Evolutionary conservation across 2,113 vertebrate species (phyloP).

Genomic region (Columbina picui): DNA sequence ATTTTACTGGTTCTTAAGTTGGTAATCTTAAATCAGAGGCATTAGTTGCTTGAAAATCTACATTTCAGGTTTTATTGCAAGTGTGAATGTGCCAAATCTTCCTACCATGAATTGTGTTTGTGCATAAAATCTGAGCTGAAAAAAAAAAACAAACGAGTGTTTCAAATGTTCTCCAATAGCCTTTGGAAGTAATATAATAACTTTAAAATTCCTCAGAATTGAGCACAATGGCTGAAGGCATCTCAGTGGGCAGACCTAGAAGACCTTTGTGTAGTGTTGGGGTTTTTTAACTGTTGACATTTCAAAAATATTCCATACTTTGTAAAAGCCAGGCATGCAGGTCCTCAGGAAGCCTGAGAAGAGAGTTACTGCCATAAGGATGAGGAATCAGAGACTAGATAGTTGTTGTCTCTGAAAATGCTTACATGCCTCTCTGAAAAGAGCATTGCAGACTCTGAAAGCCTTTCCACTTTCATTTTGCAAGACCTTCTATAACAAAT

Average conservation of each 20-base stretch:
- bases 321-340: not conserved
- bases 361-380: not conserved
- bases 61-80: not conserved
- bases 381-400: not conserved
- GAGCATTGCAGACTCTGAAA: not conserved
- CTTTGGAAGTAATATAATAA: not conserved
- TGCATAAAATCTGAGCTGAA: not conserved
- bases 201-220: not conserved
- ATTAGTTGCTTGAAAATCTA: not conserved
- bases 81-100: not conserved
- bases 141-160: not conserved
- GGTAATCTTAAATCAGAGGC: not conserved
- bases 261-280: not conserved
- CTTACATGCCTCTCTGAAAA: not conserved
- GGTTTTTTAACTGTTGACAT: not conserved
- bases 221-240: not conserved
- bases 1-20: not conserved
- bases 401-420: not conserved
- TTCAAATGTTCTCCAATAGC: not conserved
- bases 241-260: not conserved
- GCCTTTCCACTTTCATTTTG: not conserved
- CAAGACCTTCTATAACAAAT: not conserved
- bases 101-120: not conserved
- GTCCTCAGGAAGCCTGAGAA: not conserved
- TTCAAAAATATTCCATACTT: not conserved